Conservation (phyloP, 2,797 vertebrate species). For the Micromesistius poutassou region DNA sequence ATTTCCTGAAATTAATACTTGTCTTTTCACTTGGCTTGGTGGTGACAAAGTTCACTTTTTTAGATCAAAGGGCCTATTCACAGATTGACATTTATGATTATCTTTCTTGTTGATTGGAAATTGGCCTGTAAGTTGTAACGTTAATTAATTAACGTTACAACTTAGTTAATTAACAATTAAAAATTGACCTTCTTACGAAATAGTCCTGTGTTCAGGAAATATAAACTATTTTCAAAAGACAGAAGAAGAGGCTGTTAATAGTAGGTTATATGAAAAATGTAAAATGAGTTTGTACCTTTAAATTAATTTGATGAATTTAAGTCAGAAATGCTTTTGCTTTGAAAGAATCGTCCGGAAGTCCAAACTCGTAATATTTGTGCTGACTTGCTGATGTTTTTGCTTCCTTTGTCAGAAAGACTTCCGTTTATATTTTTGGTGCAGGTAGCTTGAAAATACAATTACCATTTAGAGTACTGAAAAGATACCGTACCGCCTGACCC, state of each 20-base stretch:
- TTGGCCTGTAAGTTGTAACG: not conserved
- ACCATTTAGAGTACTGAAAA: slow-evolving; percentile 27
- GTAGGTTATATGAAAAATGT: not conserved
- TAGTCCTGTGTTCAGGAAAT: not conserved
- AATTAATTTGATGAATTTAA: not conserved
- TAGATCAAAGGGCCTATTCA: not conserved
- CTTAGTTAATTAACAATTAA: too few relatives aligned
- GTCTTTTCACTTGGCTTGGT: not conserved
- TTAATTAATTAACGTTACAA: too few relatives aligned
- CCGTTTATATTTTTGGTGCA: slow-evolving; percentile 71
- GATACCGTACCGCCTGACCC: slow-evolving; percentile 8
- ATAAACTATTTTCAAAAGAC: not conserved
- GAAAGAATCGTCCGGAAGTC: slow-evolving; percentile 37
- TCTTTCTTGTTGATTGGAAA: not conserved
- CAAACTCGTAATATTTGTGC: not conserved
- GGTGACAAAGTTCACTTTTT: not conserved
- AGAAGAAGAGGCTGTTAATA: not conserved
- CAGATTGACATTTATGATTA: not conserved
- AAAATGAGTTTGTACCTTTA: not conserved
- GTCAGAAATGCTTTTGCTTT: slow-evolving; percentile 45
- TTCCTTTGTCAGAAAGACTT: slow-evolving; percentile 80
- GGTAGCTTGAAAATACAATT: slow-evolving; percentile 62
- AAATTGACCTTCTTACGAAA: not conserved
- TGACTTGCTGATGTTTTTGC: slow-evolving; percentile 47
- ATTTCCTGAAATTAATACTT: not conserved